A percentile compares a stretch with the other conserved stretches of the same genome.
Conservation (phyloP, 2,113 vertebrate species). For the Sclerurus mexicanus region DNA sequence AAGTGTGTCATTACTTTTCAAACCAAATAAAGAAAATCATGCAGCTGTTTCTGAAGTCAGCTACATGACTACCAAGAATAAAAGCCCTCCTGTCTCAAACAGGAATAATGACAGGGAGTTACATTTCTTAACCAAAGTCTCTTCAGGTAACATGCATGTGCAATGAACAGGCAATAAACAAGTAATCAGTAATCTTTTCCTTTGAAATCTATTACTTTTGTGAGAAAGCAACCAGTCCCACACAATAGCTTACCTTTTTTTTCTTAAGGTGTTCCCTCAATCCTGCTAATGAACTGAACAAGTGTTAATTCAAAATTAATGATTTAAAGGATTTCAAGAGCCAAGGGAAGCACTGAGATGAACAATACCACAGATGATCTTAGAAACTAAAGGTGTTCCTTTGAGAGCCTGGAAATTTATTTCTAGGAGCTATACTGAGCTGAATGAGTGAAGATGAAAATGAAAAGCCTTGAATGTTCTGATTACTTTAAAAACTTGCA, state of each 20-base stretch:
- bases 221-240: not conserved
- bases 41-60: not conserved
- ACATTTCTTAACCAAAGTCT: not conserved
- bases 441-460: not conserved
- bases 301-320: conserved; percentile 6
- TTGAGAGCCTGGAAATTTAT: not conserved
- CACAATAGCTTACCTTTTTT: not conserved
- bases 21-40: not conserved
- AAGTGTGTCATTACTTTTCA: not conserved
- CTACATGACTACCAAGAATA: not conserved
- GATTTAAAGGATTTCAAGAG: conserved; percentile 9
- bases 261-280: not conserved
- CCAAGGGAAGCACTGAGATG: not conserved
- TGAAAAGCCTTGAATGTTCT: not conserved
- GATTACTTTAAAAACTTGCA: not conserved
- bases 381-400: not conserved
- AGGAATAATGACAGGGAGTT: not conserved
- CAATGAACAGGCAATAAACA: not conserved
- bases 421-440: not conserved
- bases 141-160: not conserved
- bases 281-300: not conserved
- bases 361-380: not conserved
- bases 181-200: not conserved
- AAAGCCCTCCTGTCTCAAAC: not conserved
- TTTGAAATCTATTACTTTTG: not conserved